Evolutionary conservation across 2,113 vertebrate species (phyloP).

Genomic region (Plecotus auritus): DNA sequence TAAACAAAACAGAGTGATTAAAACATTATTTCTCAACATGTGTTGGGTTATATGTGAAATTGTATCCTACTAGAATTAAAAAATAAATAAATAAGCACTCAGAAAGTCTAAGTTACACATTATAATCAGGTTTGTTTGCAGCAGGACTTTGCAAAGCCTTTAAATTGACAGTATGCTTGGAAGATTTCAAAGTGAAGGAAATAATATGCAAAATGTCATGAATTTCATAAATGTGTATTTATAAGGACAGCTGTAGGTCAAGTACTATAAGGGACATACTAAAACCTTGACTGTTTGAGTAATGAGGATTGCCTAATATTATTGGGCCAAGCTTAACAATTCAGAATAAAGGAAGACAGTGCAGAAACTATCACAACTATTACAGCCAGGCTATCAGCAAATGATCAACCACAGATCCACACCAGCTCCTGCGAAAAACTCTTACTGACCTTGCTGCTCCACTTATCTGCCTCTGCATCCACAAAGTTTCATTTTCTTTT

Average conservation of each 20-base stretch:
- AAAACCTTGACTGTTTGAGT: background rate
- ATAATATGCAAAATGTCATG: background rate
- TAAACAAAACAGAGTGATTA: conserved; percentile 1
- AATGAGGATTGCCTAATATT: background rate
- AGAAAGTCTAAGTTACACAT: background rate
- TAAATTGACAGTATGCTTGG: background rate
- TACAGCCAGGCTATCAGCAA: background rate
- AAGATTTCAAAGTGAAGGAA: background rate
- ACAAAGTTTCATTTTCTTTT: background rate
- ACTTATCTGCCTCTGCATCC: background rate
- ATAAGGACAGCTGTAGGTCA: background rate
- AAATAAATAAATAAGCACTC: background rate
- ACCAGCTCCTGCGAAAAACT: background rate
- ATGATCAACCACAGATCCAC: background rate
- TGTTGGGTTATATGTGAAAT: background rate
- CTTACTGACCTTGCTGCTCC: background rate
- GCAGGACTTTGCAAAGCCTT: background rate
- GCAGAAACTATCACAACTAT: background rate
- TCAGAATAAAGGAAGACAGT: background rate
- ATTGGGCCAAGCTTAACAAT: background rate
- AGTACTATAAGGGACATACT: background rate
- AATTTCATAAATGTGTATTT: background rate
- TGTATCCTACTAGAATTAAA: background rate
- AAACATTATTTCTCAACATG: background rate
- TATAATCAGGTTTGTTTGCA: background rate